Conservation (phyloP, 1,140 invertebrate genomes). For the Drosophila yakuba region DNA sequence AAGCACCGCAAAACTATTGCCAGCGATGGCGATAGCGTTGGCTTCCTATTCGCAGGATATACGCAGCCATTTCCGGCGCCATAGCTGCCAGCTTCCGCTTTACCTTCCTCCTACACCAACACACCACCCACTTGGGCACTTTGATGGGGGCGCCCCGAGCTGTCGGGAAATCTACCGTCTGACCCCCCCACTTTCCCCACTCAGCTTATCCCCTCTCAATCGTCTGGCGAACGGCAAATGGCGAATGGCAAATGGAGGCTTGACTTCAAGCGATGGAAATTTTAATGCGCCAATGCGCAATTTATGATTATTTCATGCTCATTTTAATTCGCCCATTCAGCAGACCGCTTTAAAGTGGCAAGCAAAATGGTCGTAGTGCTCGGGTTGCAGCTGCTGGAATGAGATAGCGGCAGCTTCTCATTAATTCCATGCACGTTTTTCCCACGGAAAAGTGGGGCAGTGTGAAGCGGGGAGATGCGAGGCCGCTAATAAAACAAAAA, state of each 20-base stretch:
- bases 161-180: conserved; percentile 31
- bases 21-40: conserved; percentile 41
- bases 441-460: not conserved
- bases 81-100: conserved; percentile 49
- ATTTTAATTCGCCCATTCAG: conserved; percentile 76
- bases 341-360: conserved; percentile 59
- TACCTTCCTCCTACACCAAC: conserved; percentile 40
- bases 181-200: not conserved
- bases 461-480: conserved; percentile 29
- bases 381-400: not conserved
- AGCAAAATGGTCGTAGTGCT: conserved; percentile 12
- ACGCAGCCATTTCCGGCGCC: conserved; percentile 62
- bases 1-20: conserved; percentile 71
- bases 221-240: conserved; percentile 33
- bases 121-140: conserved; percentile 16
- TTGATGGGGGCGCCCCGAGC: conserved; percentile 28
- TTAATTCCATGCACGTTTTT: conserved; percentile 78
- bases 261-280: conserved; percentile 66
- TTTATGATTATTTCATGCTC: conserved; percentile 76
- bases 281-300: conserved; percentile 77
- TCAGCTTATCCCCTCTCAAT: conserved; percentile 2
- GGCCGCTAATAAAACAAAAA: conserved; percentile 81
- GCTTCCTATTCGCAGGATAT: conserved; percentile 58
- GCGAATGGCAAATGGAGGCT: conserved; percentile 36
- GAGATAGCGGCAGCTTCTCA: conserved; percentile 49